These are phyloP conservation scores for Lates calcarifer DNA, from an alignment of 2,113 vertebrate genomes.

Conservation along the genomic window DNA sequence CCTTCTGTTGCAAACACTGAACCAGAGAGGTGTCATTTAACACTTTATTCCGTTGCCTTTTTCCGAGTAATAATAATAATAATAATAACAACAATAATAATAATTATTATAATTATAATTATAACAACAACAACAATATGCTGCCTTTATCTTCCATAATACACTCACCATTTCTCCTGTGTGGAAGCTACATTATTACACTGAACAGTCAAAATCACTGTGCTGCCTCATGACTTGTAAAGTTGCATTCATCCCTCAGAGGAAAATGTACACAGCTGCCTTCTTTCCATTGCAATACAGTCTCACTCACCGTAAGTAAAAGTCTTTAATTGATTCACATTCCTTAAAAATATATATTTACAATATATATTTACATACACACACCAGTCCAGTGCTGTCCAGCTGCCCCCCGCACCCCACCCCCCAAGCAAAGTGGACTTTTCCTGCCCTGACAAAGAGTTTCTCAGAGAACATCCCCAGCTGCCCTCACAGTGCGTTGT, in stretches of 20 bases:
- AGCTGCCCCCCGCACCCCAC: conserved; percentile 4
- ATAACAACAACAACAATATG: not conserved
- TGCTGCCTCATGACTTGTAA: not conserved
- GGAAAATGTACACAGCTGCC: not conserved
- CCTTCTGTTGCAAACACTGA: not conserved
- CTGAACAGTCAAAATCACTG: not conserved
- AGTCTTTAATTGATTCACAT: conserved; percentile 48
- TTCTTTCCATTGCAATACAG: not conserved
- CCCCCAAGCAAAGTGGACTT: not conserved
- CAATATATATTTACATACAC: conserved; percentile 57
- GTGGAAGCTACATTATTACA: not conserved
- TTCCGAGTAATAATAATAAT: not conserved
- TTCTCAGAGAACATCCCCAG: not conserved
- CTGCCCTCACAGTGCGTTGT: not conserved
- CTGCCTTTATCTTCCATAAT: not conserved
- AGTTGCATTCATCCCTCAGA: not conserved
- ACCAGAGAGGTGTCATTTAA: not conserved
- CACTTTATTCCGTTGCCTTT: conserved; percentile 9
- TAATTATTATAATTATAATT: not conserved
- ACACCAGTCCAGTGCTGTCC: not conserved
- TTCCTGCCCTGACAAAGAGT: not conserved
- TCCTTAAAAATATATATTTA: conserved; percentile 51
- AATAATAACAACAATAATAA: not conserved
- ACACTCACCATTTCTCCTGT: not conserved
- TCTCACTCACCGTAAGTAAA: conserved; percentile 3